Evolutionary conservation across 2,113 vertebrate genomes (phyloP).

Genomic region (Actinemys pallida): DNA sequence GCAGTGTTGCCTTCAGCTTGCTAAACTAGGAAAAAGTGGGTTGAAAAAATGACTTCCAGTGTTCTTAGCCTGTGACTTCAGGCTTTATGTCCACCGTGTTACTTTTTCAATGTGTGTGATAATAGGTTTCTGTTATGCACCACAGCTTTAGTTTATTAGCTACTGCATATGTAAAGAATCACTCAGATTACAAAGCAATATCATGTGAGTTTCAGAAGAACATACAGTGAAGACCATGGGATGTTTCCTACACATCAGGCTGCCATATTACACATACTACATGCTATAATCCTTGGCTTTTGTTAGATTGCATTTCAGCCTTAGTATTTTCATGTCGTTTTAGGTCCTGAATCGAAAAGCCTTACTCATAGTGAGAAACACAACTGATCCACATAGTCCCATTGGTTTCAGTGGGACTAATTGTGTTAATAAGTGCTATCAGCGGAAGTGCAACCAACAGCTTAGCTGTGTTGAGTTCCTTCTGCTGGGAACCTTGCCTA

Average conservation of each 20-base stretch:
- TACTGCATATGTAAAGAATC: neutral
- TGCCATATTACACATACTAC: neutral
- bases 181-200: neutral
- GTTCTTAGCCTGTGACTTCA: neutral
- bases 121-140: neutral
- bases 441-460: neutral
- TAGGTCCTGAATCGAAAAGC: neutral
- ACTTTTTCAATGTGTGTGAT: neutral
- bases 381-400: neutral
- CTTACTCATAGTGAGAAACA: neutral
- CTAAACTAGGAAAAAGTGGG: neutral
- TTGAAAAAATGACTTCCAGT: neutral
- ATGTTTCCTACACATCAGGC: neutral
- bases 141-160: neutral
- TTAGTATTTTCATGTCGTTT: neutral
- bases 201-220: neutral
- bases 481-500: neutral
- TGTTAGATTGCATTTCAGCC: neutral
- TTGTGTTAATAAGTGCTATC: neutral
- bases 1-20: neutral
- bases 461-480: neutral
- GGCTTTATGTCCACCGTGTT: fast-evolving
- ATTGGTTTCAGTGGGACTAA: neutral
- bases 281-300: neutral
- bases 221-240: neutral